These are phyloP conservation scores for Quadroppia sp. DNA, from an alignment of 2,888 invertebrate genomes.

Conservation along the genomic window DNA sequence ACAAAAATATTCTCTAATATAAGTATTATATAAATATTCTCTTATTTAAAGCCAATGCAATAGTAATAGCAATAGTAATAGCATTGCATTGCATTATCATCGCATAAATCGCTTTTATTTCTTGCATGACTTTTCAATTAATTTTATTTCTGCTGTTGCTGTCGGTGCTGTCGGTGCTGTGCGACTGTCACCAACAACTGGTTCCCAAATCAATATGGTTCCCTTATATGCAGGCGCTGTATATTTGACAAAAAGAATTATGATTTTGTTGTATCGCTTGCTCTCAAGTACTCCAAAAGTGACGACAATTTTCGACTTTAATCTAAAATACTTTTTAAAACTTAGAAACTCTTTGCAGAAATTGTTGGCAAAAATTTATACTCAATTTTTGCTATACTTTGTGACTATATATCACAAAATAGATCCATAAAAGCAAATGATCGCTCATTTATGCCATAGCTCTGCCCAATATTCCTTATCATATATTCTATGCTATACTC, in stretches of 20 bases:
- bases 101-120: conserved; percentile 8
- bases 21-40: not conserved
- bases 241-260: not conserved
- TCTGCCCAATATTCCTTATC: not conserved
- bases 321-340: not conserved
- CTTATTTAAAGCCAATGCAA: not conserved
- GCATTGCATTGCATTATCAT: not conserved
- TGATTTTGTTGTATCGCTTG: not conserved
- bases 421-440: not conserved
- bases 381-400: not conserved
- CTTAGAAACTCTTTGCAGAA: not conserved
- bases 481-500: not conserved
- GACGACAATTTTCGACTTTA: not conserved
- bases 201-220: conserved; percentile 13
- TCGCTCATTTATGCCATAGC: not conserved
- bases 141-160: conserved; percentile 17
- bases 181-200: conserved; percentile 26
- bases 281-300: not conserved
- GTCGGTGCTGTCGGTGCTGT: not conserved
- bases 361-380: not conserved
- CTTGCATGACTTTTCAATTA: conserved; percentile 35
- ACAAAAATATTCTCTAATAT: not conserved
- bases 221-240: not conserved
- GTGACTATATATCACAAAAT: not conserved
- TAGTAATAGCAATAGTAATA: not conserved